Evolutionary conservation across 1,140 invertebrate species (phyloP), one percentile per base, ranked within the genome.

Genomic region (Drosophila santomea): DNA sequence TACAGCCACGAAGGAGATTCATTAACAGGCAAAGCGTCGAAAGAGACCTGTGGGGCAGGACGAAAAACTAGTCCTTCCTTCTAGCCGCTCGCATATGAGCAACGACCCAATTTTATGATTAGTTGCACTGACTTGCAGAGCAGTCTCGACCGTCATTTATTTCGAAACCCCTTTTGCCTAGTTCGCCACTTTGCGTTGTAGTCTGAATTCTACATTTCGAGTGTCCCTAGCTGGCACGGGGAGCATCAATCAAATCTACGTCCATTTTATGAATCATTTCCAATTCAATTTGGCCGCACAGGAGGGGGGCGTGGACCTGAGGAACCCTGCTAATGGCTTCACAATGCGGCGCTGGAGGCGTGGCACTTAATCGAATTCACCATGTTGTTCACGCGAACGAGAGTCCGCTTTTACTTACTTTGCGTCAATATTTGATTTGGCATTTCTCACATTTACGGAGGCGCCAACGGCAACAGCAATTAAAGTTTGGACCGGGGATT

Each of bases 371-470:
- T 89, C 79, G 83, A 88, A 88, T 88, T 88, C 83, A 51, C 78
- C 54, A 64, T 57, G 35, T 47, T 58, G 50, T 45, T 58, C 54
- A 25, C 36, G 61, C 3, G 43, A 52, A 47, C 11, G 25, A 25
- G 8, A 54, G 44, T n/a, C 15, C 51, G 61, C 69, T 88, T 64
- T 79, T 76, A 79, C 79, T 80, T 89, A 89, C 83, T 83, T 79
- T 73, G 47, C 74, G 83, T 83, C 84, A 86, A 86, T 86, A 86
- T 86, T 86, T 86, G 79, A 86, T 77, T 86, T 88, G 81, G 83
- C 79, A 76, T 88, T 88, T 82, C 67, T 71, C 83, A 82, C 83
- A 81, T 77, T 66, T 56, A 41, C 56, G 35, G 62, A 58, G 69
- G 43, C 72, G 54, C 66, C 63, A 45, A 44, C 60, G 74, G 75